Evolutionary conservation across 2,113 vertebrate genomes (phyloP).

Genomic region (Ancistrus triradiatus): DNA sequence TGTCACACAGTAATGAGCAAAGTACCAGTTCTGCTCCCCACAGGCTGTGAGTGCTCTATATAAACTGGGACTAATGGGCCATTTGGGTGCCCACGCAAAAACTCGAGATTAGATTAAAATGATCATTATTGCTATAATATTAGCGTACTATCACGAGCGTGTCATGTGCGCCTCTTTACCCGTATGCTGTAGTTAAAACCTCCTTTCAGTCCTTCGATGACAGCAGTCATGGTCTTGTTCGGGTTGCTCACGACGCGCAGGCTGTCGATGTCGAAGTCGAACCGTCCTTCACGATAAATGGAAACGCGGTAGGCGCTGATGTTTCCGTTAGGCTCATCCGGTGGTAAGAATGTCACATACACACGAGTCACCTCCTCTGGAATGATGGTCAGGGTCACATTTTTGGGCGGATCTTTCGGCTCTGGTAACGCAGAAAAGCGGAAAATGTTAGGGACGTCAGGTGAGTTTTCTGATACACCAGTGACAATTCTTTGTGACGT

Average conservation of each 20-base stretch:
- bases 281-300: conserved; percentile 76
- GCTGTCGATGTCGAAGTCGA: conserved; percentile 71
- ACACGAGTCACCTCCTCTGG: conserved; percentile 86
- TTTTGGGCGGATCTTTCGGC: conserved; percentile 89
- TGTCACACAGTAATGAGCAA: too few relatives aligned
- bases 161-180: too few relatives aligned
- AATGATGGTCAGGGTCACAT: conserved; percentile 81
- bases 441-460: not conserved
- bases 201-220: conserved; percentile 88
- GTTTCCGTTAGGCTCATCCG: conserved; percentile 85
- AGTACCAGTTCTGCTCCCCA: too few relatives aligned
- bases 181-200: conserved; percentile 88
- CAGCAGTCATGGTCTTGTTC: conserved; percentile 73
- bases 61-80: too few relatives aligned
- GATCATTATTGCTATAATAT: too few relatives aligned
- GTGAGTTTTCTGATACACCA: too few relatives aligned
- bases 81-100: too few relatives aligned
- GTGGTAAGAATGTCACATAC: conserved; percentile 83
- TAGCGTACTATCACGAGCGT: too few relatives aligned
- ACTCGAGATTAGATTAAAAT: too few relatives aligned
- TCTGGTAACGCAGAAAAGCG: conserved; percentile 62
- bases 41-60: too few relatives aligned
- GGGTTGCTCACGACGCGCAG: conserved; percentile 73
- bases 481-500: too few relatives aligned
- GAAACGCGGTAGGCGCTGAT: conserved; percentile 84